Percentiles rank a stretch among this genome's conserved stretches.
Evolutionary conservation across 2,113 vertebrate genomes (phyloP).

Genomic region (Mungos mungo): DNA sequence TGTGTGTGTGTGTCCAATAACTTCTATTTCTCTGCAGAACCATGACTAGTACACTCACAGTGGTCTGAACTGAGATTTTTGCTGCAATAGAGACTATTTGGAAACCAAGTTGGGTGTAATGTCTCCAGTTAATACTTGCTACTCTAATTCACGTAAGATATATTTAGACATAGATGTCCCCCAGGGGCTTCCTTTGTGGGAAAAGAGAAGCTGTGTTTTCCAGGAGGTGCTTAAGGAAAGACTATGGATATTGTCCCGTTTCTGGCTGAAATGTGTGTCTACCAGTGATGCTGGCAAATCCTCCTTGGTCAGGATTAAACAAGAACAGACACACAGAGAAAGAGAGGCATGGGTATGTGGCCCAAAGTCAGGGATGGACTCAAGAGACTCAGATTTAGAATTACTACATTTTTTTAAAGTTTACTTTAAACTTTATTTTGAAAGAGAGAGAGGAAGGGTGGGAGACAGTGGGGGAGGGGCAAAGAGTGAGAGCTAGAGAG

Average conservation of each 20-base stretch:
- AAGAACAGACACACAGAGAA: background rate
- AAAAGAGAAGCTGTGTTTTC: background rate
- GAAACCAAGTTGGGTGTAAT: background rate
- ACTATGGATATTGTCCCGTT: too few species aligned
- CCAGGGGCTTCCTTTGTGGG: background rate
- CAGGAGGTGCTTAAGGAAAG: background rate
- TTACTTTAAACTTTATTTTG: too few species aligned
- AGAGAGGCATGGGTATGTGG: background rate
- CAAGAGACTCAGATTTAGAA: background rate
- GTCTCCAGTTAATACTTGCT: background rate
- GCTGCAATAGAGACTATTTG: background rate
- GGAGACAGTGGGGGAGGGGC: too few species aligned
- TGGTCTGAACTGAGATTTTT: background rate
- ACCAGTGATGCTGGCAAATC: background rate
- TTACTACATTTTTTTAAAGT: background rate
- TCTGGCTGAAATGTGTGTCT: background rate
- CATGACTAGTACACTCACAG: background rate
- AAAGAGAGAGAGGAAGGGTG: too few species aligned
- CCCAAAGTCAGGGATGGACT: background rate
- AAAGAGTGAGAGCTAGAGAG: too few species aligned
- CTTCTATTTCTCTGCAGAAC: background rate
- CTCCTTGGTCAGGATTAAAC: background rate
- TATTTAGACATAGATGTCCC: background rate
- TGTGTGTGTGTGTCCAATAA: background rate
- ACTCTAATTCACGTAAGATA: background rate